A percentile compares a stretch with the other conserved stretches of the same genome.
Conservation (phyloP, 2,888 invertebrate species). For the Strigamia transsilvanica region DNA sequence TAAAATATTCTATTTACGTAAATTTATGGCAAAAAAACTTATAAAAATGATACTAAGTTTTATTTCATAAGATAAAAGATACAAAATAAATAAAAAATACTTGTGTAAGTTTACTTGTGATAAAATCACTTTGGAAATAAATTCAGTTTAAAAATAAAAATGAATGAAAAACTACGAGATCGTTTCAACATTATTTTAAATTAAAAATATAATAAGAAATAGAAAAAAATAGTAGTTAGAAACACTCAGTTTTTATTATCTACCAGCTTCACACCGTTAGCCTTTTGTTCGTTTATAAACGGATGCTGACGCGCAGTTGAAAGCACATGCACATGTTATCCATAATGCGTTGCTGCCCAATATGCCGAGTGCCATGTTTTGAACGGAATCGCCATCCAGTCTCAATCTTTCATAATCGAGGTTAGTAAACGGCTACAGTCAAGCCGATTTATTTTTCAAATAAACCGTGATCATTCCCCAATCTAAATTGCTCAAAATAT, state of each 20-base stretch:
- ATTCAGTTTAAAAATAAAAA: background rate
- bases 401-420: constrained; percentile 42
- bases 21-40: background rate
- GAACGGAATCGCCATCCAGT: constrained; percentile 3
- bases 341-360: constrained; percentile 44
- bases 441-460: background rate
- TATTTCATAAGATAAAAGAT: no score
- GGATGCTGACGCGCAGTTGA: background rate
- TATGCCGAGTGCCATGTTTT: constrained; percentile 42
- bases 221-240: background rate
- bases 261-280: background rate
- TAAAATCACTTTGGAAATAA: background rate
- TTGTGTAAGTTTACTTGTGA: background rate
- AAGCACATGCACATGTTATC: constrained; percentile 51
- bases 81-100: background rate
- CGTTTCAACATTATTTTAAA: background rate
- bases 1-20: background rate
- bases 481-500: background rate
- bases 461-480: background rate
- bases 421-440: background rate
- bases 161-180: background rate
- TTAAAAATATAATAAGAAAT: background rate
- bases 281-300: background rate
- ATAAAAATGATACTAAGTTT: background rate
- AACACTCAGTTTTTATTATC: background rate